Evolutionary conservation across 2,113 vertebrate genomes (phyloP).

Genomic region (Capreolus pygargus): DNA sequence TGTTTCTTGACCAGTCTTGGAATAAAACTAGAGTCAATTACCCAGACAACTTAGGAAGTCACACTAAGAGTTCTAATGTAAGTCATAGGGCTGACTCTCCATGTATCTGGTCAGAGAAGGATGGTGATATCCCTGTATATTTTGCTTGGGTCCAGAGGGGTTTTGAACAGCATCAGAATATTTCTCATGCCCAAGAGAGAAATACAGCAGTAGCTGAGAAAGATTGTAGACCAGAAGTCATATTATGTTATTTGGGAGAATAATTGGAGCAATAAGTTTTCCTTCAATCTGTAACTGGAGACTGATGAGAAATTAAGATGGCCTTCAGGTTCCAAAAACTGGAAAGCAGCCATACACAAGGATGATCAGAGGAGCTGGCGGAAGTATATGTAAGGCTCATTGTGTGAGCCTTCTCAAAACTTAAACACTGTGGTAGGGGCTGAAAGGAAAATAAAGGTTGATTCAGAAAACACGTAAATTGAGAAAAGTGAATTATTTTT

Average conservation of each 20-base stretch:
- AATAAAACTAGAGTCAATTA: background rate
- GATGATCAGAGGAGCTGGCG: background rate
- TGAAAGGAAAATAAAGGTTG: background rate
- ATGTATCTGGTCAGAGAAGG: background rate
- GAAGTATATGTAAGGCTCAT: background rate
- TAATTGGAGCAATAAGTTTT: background rate
- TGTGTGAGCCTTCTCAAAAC: background rate
- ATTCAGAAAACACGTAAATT: background rate
- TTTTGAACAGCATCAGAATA: background rate
- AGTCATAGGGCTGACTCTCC: background rate
- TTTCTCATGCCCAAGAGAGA: background rate
- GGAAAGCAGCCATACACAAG: background rate
- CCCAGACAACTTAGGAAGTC: background rate
- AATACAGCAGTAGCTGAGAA: background rate
- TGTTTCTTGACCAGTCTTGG: background rate
- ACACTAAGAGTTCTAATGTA: background rate
- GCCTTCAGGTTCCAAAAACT: background rate
- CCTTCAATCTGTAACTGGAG: background rate
- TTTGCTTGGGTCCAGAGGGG: background rate
- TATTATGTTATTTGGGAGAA: background rate
- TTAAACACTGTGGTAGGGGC: background rate
- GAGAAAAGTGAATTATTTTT: conserved; percentile 1
- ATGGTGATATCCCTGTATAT: accelerated
- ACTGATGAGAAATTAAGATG: background rate
- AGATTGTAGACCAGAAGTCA: background rate